Conservation (phyloP, 2,113 vertebrate genomes). For the Chiloscyllium plagiosum region DNA sequence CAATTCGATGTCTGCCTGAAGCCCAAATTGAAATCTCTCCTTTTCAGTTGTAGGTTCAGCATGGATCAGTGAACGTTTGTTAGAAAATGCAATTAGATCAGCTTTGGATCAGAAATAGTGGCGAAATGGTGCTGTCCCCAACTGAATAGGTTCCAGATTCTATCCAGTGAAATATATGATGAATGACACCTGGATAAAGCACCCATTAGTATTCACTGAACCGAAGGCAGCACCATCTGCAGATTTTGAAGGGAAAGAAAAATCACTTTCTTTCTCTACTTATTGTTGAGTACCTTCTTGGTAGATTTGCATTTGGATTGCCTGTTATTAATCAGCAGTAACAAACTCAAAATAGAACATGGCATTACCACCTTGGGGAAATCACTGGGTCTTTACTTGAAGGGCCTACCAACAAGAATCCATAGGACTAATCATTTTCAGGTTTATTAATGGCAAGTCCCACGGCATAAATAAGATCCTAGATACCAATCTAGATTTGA, state of each 20-base stretch:
- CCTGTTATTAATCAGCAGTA: background rate
- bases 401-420: background rate
- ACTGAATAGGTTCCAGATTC: background rate
- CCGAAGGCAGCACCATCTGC: background rate
- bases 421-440: background rate
- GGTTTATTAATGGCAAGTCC: background rate
- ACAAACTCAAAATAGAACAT: background rate
- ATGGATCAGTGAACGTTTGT: background rate
- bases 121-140: background rate
- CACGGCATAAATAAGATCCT: background rate
- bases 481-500: background rate
- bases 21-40: background rate
- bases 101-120: background rate
- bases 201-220: background rate
- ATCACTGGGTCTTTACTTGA: background rate
- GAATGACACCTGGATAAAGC: background rate
- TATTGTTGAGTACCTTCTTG: background rate
- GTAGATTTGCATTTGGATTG: background rate
- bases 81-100: background rate
- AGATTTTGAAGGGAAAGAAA: background rate
- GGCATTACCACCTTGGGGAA: background rate
- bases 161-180: background rate
- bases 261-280: background rate
- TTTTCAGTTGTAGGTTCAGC: background rate
- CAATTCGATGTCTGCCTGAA: background rate